Evolutionary conservation across 1,140 invertebrate species (phyloP), one percentile per base, ranked within the genome.

Genomic region (Stratiolaelaps scimitus): DNA sequence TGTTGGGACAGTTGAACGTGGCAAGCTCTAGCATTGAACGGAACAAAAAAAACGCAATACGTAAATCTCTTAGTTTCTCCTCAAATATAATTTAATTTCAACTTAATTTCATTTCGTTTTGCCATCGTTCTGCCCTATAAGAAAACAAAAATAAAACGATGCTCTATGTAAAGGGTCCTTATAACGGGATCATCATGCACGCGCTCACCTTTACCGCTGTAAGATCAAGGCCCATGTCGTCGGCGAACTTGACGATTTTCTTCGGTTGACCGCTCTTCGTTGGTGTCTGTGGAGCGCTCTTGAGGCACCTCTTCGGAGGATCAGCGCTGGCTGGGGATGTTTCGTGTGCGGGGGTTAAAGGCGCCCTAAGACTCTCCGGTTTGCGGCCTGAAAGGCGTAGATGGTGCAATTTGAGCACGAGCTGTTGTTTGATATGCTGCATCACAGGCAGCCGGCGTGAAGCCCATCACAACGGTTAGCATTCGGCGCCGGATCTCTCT

Each of bases 211-310:
- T 60, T 0, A 95, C 85, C 71, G 89, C 88, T 13, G 89, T 89
- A 68, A 97, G 77, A 78, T 96, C 92, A 7, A 96, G 77, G 0
- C 92, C 92, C 34, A 97, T 77, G 0, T 88, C 89, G 73, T 95
- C 92, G 0, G 92, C 92, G 75, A 96, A 96, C n/a, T 91, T 81
- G 0, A 94, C 91, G 40, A 92, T 92, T 76, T 95, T 95, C 75
- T 94, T 94, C 0, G 85, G 79, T 17, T 71, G 66, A 1, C 85
- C 83, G 53, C 53, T 60, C 19, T 67, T 47, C n/a, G 65, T 65
- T 0, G 88, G 87, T 13, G 88, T 90, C 1, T 86, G 87, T 0
- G 90, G 90, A 23, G 90, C 89, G 0, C 89, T 92, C 77, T 93
- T 93, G 0, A 60, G 53, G 53, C 53, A 60, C 53, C 53, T 15